Evolutionary conservation across 2,888 invertebrate species (phyloP).

Genomic region (Stenchaetothrips biformis): DNA sequence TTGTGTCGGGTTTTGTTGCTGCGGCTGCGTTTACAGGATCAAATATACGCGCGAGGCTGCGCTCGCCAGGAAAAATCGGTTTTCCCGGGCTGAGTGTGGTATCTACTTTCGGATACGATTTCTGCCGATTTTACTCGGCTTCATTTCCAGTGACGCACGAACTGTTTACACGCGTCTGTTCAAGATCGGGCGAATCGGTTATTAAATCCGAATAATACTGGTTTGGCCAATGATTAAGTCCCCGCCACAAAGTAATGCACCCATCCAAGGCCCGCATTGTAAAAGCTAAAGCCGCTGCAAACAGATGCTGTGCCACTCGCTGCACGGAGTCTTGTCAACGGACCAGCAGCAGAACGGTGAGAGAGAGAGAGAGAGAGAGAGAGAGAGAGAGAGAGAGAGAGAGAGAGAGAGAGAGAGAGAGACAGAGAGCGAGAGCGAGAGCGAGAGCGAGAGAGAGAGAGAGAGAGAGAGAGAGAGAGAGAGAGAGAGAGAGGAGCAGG

Average conservation of each 20-base stretch:
- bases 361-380: neutral
- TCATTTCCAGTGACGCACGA: neutral
- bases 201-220: too few species aligned
- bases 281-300: neutral
- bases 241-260: neutral
- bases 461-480: constrained; percentile 17
- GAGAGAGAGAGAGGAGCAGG: neutral
- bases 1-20: neutral
- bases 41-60: too few species aligned
- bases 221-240: neutral
- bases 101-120: neutral
- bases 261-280: neutral
- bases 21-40: too few species aligned
- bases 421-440: neutral
- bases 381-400: neutral
- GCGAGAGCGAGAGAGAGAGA: neutral
- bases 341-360: neutral
- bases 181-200: too few species aligned
- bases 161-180: too few species aligned
- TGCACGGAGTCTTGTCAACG: neutral
- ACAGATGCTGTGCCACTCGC: neutral
- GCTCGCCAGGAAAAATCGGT: too few species aligned
- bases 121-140: neutral
- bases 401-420: neutral
- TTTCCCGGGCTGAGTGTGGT: too few species aligned